Evolutionary conservation across 1,140 invertebrate species (phyloP).

Genomic region (Anagrus nilaparvatae): DNA sequence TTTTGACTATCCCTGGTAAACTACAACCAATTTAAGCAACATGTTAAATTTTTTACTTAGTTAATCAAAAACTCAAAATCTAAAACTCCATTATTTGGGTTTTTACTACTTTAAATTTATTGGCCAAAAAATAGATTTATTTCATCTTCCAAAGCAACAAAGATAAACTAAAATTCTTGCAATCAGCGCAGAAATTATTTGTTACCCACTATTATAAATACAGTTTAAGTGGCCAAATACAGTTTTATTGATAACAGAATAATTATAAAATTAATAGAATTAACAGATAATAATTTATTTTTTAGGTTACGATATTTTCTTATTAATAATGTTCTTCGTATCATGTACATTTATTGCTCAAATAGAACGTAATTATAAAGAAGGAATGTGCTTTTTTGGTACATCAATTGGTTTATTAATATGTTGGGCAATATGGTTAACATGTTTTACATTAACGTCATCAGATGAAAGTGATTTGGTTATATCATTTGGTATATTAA

Average conservation of each 20-base stretch:
- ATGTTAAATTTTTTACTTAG: too few relatives aligned
- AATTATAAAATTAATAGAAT: background rate
- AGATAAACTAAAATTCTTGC: background rate
- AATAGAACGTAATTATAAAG: slow-evolving; percentile 49
- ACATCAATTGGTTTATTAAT: slow-evolving; percentile 38
- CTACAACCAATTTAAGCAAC: too few relatives aligned
- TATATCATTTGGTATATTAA: slow-evolving; percentile 39
- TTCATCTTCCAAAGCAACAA: background rate
- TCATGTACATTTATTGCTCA: slow-evolving; percentile 43
- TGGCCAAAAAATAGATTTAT: too few relatives aligned
- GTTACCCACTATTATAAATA: background rate
- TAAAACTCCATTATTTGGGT: too few relatives aligned
- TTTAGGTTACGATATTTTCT: slow-evolving; percentile 45
- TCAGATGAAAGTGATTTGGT: slow-evolving; percentile 39
- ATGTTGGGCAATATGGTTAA: slow-evolving; percentile 46
- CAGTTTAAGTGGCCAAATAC: too few relatives aligned
- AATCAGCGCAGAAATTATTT: background rate
- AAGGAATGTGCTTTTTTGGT: slow-evolving; percentile 48
- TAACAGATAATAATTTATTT: slow-evolving; percentile 6
- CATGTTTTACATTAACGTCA: slow-evolving; percentile 39
- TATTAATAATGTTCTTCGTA: slow-evolving; percentile 42
- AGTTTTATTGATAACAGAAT: too few relatives aligned
- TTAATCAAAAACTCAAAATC: too few relatives aligned
- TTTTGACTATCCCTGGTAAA: too few relatives aligned
- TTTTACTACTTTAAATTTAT: too few relatives aligned